Conservation (phyloP, 2,888 invertebrate species). For the Oeneis ivallda region DNA sequence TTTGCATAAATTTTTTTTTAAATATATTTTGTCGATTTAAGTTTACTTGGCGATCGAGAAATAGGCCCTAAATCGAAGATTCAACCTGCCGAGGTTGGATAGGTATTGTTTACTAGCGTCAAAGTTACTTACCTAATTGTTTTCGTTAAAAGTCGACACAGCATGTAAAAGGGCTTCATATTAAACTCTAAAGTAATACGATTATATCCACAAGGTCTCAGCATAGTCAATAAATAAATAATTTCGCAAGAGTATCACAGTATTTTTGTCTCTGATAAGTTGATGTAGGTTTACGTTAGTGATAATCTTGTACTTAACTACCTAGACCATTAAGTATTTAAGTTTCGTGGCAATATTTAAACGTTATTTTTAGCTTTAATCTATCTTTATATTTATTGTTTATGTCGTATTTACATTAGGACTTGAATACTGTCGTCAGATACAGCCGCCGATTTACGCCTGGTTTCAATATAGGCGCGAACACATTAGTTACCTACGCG, state of each 20-base stretch:
- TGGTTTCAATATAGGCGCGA: no score
- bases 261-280: constrained; percentile 41
- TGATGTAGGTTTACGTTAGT: constrained; percentile 38
- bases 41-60: no score
- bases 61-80: no score
- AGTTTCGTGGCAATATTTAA: constrained; percentile 47
- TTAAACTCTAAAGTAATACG: constrained; percentile 4
- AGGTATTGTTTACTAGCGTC: no score
- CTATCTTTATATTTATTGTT: constrained; percentile 41
- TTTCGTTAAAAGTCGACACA: no score
- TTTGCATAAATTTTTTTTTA: no score
- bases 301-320: constrained; percentile 40
- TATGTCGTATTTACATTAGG: constrained; percentile 15
- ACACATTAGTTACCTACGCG: no score
- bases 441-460: background rate
- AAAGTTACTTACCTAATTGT: no score
- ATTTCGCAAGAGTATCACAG: constrained; percentile 40
- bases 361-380: constrained; percentile 46
- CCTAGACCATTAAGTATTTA: constrained; percentile 38
- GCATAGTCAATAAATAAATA: constrained; percentile 34
- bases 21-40: no score
- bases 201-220: constrained; percentile 33
- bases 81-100: no score
- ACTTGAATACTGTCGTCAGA: background rate
- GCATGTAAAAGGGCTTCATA: constrained; percentile 7